phyloP scores from a whole-genome alignment of 1,140 invertebrate species.

The Temnothorax longispinosus region DNA sequence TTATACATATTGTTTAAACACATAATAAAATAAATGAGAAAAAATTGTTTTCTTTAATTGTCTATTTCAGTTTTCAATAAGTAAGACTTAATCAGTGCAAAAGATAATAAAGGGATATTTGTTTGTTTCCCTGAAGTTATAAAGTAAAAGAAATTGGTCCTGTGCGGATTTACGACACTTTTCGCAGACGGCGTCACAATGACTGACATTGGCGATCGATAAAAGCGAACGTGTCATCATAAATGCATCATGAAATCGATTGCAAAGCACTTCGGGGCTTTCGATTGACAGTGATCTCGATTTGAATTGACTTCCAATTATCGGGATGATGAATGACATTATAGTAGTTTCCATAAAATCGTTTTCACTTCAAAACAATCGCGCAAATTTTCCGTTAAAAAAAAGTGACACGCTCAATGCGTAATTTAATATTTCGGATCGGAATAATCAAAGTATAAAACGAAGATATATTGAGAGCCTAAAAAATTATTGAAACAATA shows the following conservation, averaged over 20 bases:
- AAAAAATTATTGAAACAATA: neutral
- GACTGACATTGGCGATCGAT: constrained; percentile 48
- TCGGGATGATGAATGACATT: neutral
- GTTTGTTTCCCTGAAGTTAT: constrained; percentile 6
- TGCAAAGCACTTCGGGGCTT: neutral
- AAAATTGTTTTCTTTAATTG: neutral
- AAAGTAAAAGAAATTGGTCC: neutral
- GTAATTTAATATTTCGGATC: neutral
- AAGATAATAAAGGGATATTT: neutral
- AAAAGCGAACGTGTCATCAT: constrained; percentile 8
- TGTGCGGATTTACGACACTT: constrained; percentile 2
- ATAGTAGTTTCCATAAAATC: neutral
- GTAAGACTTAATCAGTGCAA: neutral
- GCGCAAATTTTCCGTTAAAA: neutral
- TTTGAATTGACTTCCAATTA: constrained; percentile 22
- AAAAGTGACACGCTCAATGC: neutral
- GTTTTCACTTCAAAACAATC: neutral
- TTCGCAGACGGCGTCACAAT: constrained; percentile 27
- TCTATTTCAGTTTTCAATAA: neutral
- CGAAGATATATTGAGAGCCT: neutral
- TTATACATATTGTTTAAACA: neutral
- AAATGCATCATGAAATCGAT: constrained; percentile 33
- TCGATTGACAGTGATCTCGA: constrained; percentile 16
- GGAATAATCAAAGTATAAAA: neutral
- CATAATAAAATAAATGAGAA: neutral